phyloP scores from a whole-genome alignment of 1,140 invertebrate genomes.

The Drosophila lacteicornis region DNA sequence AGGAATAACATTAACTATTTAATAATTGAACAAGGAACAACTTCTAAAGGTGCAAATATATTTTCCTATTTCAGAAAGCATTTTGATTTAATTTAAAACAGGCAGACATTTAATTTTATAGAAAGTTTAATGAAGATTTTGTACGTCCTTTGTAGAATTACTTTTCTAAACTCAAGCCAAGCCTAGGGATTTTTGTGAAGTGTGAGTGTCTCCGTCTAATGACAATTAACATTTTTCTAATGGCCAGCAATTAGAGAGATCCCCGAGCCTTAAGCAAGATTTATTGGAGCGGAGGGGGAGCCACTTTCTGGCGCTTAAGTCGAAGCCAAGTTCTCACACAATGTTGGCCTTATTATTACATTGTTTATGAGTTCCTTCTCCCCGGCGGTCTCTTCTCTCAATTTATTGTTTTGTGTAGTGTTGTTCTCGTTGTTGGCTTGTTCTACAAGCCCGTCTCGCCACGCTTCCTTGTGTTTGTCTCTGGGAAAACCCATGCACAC shows the following conservation, averaged over 20 bases:
- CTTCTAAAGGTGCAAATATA: too few relatives aligned
- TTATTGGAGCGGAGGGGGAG: slow-evolving; percentile 48
- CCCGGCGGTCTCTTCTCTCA: slow-evolving; percentile 40
- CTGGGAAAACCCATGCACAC: slow-evolving; percentile 10
- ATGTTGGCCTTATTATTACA: slow-evolving; percentile 80
- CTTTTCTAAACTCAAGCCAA: background rate
- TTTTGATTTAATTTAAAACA: too few relatives aligned
- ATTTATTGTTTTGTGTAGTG: slow-evolving; percentile 72
- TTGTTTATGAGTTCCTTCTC: slow-evolving; percentile 75
- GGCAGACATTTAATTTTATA: too few relatives aligned
- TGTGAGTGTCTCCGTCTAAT: slow-evolving; percentile 35
- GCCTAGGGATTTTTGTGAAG: background rate
- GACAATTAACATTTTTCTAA: slow-evolving; percentile 81
- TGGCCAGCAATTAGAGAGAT: slow-evolving; percentile 68
- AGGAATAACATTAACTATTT: too few relatives aligned
- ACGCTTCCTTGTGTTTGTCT: slow-evolving; percentile 66
- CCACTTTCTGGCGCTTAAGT: slow-evolving; percentile 49
- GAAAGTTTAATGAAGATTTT: too few relatives aligned
- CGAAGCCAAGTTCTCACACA: slow-evolving; percentile 51
- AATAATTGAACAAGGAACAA: too few relatives aligned
- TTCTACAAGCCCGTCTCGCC: slow-evolving; percentile 76
- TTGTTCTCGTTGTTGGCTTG: slow-evolving; percentile 58
- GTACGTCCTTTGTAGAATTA: background rate
- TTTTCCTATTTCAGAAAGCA: too few relatives aligned
- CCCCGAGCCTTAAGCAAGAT: slow-evolving; percentile 70